Base-by-base conservation (phyloP, 2,888 invertebrate species). In the Sylvicola cinctus region DNA sequence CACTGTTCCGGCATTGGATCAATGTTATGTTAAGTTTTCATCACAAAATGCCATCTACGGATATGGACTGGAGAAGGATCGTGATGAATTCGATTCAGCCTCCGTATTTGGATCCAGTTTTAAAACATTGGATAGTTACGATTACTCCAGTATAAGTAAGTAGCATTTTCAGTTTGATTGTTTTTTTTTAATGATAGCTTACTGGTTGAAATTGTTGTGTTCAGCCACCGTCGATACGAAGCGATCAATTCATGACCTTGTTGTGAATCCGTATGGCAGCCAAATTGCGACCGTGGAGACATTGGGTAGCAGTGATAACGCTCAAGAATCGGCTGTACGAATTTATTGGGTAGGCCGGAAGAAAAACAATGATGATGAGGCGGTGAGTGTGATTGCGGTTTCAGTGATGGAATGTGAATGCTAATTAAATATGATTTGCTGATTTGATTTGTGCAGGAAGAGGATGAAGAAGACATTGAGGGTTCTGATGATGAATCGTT, bases 251-350 rank as follows among this genome's bases (percentile, higher is more conserved):
- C 80, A 81, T 52, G 81, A 83, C 48, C 59, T 96, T 41, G 74
- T 79, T 37, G 75, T 84, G 38, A 85, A 87, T 45, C 68, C 71
- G 31, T 72, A 68, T 49, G 91, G 91, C 46, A 79, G 79, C 20
- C 81, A 84, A 55, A 75, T 95, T 41, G 85, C 87, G 0, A 63
- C 93, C 0, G 85, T 95, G 2, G 95, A 95, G 63, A 85, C 85
- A 58, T 70, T 78, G 50, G 78, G 80, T 1, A 71, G 76, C 44
- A 84, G 77, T 50, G 78, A 83, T 38, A 71, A 78, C 40, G 71
- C 80, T 40, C 83, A 85, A 50, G 91, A 91, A 59, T 85, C 87
- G 3, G 75, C 80, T 42, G 85, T 93, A 37, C 72, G 87, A 45
- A 59, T 95, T 11, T 95, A 93, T 55, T 90, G 95, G 50, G 83